These are phyloP conservation scores for Leptonema lineaticorne DNA, from an alignment of 1,140 invertebrate genomes.

Conservation along the genomic window DNA sequence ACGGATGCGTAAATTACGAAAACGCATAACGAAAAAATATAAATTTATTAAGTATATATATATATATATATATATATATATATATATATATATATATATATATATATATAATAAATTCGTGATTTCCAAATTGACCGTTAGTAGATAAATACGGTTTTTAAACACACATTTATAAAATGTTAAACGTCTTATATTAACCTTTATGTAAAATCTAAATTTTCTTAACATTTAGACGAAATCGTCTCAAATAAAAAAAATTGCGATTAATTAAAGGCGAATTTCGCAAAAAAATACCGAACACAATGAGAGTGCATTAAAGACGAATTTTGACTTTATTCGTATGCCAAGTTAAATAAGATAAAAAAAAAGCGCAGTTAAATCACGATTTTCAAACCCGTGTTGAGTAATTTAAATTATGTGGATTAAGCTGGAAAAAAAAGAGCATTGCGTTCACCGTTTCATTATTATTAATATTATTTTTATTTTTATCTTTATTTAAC, in stretches of 20 bases:
- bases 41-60: no score
- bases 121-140: no score
- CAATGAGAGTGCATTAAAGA: neutral
- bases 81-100: no score
- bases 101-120: neutral
- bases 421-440: neutral
- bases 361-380: slow-evolving; percentile 2
- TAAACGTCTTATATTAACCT: slow-evolving; percentile 5
- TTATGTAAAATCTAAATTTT: neutral
- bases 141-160: no score
- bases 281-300: slow-evolving; percentile 7
- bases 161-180: no score
- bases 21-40: neutral
- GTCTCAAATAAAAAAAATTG: neutral
- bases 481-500: no score
- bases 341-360: neutral
- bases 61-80: no score
- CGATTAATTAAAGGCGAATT: neutral
- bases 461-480: neutral
- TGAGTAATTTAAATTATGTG: slow-evolving; percentile 12
- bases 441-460: slow-evolving; percentile 1
- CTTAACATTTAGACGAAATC: neutral
- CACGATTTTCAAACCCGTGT: no score
- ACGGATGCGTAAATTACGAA: neutral
- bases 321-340: no score